Base-by-base conservation (phyloP, 2,797 vertebrate genomes). In the Cyclura pinguis region DNA sequence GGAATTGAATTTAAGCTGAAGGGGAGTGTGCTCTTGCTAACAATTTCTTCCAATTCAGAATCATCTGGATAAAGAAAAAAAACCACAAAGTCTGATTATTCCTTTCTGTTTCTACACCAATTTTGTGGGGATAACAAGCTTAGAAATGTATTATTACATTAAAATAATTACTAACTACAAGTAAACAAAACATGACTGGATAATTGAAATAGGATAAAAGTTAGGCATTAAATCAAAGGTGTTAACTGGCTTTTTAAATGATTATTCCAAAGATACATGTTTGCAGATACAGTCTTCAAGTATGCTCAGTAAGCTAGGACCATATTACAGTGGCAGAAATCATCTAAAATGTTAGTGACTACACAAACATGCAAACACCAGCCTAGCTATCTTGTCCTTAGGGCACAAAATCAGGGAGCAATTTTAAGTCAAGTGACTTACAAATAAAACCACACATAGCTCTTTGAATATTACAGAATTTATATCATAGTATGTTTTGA, bases 21-120 rank as follows among this genome's bases (percentile, higher is more conserved):
- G 59, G 84, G 0, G 1, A 88, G 92, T n/a, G 7, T 35, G 22
- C 57, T 93, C 86, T 80, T 89, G 55, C 27, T 69, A 74, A 64
- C 18, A 86, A 67, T 87, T 88, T 93, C 89, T 67, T 90, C 20
- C 52, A 86, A 85, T 85, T 38, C 85, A 76, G 20, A 18, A 90
- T 50, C 84, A 90, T 22, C 9, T 1, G 13, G 57, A 29, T 86
- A 90, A 84, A 69, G 2, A 59, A 52, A 91, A 1, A 18, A n/a
- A 27, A 38, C 8, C 62, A 13, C 29, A 89, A 42, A 76, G 18
- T 16, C 80, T 27, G 10, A 64, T 47, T 67, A 85, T 12, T 55
- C n/a, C 18, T 13, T 88, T 87, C 77, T 89, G 27, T 20, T 0
- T 42, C 67, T 84, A 90, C 81, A 20, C 69, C 32, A 69, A 14